A percentile compares a stretch with the other conserved stretches of the same genome.
These are phyloP conservation scores for Idaea biselata DNA, from an alignment of 2,888 invertebrate genomes.

Conservation along the genomic window DNA sequence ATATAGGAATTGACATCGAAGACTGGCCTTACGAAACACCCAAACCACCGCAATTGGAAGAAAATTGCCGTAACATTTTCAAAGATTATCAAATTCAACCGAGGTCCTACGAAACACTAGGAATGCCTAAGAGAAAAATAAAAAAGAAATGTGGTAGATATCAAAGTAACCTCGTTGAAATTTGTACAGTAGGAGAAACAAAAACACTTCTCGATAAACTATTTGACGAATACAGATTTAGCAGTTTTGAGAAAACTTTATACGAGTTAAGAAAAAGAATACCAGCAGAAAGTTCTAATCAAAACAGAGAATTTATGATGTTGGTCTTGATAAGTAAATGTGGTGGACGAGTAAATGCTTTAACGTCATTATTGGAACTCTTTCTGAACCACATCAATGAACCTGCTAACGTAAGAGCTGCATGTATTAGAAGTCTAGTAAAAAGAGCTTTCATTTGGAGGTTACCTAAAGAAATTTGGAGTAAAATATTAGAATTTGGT, in stretches of 20 bases:
- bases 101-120: conserved; percentile 1
- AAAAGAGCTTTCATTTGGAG: conserved; percentile 54
- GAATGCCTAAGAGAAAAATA: background rate
- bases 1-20: conserved; percentile 33
- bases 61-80: conserved; percentile 3
- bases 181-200: background rate
- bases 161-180: background rate
- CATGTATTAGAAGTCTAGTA: conserved; percentile 54
- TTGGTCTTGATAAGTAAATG: conserved; percentile 60
- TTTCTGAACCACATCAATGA: conserved; percentile 48
- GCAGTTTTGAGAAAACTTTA: conserved; percentile 46
- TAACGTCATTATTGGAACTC: conserved; percentile 42
- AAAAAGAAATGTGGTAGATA: background rate
- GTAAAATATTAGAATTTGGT: conserved; percentile 42
- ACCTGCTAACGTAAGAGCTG: conserved; percentile 47
- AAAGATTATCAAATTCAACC: conserved; percentile 1
- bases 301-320: conserved; percentile 53
- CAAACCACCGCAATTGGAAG: background rate
- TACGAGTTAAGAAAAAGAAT: conserved; percentile 44
- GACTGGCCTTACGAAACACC: conserved; percentile 45
- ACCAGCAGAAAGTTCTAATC: conserved; percentile 36
- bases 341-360: conserved; percentile 42
- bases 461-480: conserved; percentile 43
- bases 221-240: conserved; percentile 52
- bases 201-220: conserved; percentile 43